phyloP scores from a whole-genome alignment of 2,888 invertebrate genomes.

The Tanytarsus gracilentus region DNA sequence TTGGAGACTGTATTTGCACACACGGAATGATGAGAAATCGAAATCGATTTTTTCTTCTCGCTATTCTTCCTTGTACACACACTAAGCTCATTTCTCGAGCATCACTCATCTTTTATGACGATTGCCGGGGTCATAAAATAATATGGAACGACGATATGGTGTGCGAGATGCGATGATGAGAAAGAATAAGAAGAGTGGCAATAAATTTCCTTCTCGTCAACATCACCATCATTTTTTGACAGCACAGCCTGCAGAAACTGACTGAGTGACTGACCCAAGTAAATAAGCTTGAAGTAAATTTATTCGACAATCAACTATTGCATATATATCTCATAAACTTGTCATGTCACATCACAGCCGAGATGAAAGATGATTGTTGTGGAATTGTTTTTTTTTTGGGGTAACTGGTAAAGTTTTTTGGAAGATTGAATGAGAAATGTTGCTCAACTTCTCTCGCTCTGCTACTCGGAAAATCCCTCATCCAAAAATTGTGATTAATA shows the following conservation, averaged over 20 bases:
- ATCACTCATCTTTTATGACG: slow-evolving; percentile 15
- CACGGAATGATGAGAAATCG: no score
- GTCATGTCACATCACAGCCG: not conserved
- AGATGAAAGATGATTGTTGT: not conserved
- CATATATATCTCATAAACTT: slow-evolving; percentile 23
- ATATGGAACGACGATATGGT: not conserved
- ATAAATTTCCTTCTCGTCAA: no score
- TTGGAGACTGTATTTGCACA: no score
- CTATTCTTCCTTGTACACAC: no score
- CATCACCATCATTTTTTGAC: no score
- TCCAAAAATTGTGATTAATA: slow-evolving; percentile 20
- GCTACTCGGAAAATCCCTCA: not conserved
- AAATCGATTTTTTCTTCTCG: slow-evolving; percentile 1
- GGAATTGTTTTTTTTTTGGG: no score
- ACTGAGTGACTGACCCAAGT: no score
- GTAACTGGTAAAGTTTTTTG: no score
- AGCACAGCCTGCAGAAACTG: no score
- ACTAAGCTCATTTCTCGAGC: not conserved
- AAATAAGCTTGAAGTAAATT: not conserved
- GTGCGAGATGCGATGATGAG: no score
- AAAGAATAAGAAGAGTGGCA: no score
- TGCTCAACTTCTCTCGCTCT: not conserved
- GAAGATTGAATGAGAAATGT: not conserved
- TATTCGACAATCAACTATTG: slow-evolving; percentile 2
- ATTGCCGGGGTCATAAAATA: slow-evolving; percentile 2